A percentile compares a stretch with the other conserved stretches of the same genome.
These are phyloP conservation scores for Mirounga angustirostris DNA, from an alignment of 2,113 vertebrate species.

Conservation along the genomic window DNA sequence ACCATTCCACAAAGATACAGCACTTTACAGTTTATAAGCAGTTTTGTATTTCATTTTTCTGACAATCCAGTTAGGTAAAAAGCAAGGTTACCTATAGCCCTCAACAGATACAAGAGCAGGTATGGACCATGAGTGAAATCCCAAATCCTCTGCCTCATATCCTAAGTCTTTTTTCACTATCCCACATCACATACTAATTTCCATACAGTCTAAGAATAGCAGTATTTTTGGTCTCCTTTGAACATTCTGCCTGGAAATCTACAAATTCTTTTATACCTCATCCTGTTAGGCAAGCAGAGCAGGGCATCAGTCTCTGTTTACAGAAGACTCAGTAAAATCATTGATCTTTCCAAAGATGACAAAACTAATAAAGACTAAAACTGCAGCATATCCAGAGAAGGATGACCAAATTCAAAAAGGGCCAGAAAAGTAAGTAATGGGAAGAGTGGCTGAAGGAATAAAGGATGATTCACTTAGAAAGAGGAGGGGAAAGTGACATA, in stretches of 20 bases:
- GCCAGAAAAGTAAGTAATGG: not conserved
- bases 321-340: not conserved
- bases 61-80: not conserved
- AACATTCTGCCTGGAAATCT: slow-evolving; percentile 5
- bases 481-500: not conserved
- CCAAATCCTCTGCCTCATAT: not conserved
- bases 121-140: not conserved
- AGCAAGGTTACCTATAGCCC: not conserved
- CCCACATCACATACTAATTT: slow-evolving; percentile 22
- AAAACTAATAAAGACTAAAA: slow-evolving; percentile 57
- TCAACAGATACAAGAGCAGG: not conserved
- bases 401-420: not conserved
- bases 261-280: not conserved
- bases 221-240: slow-evolving; percentile 41
- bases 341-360: slow-evolving; percentile 19
- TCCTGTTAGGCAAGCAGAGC: not conserved
- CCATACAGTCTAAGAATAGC: not conserved
- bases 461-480: not conserved
- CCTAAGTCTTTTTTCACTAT: slow-evolving; percentile 16
- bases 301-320: not conserved
- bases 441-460: slow-evolving; percentile 24
- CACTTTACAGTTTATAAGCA: slow-evolving; percentile 35
- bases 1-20: not conserved
- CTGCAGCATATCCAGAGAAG: not conserved
- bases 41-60: slow-evolving; percentile 37